These are phyloP conservation scores for Balaenoptera acutorostrata DNA, from an alignment of 2,113 vertebrate genomes.

Conservation along the genomic window DNA sequence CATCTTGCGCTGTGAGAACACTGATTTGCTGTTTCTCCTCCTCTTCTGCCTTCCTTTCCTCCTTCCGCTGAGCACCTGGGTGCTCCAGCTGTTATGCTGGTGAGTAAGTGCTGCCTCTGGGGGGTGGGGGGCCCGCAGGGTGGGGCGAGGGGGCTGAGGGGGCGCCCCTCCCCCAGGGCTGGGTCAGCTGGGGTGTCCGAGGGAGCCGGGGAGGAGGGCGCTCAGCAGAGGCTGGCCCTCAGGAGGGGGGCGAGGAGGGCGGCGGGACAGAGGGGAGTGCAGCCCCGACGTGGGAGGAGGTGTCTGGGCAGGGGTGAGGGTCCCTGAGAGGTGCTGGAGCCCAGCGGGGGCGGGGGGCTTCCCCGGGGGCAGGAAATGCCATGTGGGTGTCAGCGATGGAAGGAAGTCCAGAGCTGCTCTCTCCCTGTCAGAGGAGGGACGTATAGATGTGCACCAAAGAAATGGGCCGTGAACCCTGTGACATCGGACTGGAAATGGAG, in stretches of 20 bases:
- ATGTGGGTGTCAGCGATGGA: not conserved
- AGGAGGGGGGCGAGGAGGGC: fast-evolving
- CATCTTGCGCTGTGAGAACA: not conserved
- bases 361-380: not conserved
- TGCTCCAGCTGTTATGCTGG: not conserved
- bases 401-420: not conserved
- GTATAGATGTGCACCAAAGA: not conserved
- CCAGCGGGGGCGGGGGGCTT: fast-evolving
- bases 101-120: not conserved
- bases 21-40: not conserved
- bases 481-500: not conserved
- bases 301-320: not conserved
- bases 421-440: not conserved
- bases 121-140: not conserved
- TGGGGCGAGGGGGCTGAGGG: not conserved
- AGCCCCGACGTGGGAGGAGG: not conserved
- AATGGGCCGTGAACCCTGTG: not conserved
- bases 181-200: not conserved
- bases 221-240: not conserved
- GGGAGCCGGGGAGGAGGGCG: not conserved
- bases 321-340: not conserved
- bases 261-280: fast-evolving
- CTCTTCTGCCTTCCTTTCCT: not conserved
- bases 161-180: not conserved
- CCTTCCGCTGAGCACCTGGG: too few species aligned